Evolutionary conservation across 2,888 invertebrate genomes (phyloP), one percentile per base, ranked within the genome.

Genomic region (Carabus problematicus): DNA sequence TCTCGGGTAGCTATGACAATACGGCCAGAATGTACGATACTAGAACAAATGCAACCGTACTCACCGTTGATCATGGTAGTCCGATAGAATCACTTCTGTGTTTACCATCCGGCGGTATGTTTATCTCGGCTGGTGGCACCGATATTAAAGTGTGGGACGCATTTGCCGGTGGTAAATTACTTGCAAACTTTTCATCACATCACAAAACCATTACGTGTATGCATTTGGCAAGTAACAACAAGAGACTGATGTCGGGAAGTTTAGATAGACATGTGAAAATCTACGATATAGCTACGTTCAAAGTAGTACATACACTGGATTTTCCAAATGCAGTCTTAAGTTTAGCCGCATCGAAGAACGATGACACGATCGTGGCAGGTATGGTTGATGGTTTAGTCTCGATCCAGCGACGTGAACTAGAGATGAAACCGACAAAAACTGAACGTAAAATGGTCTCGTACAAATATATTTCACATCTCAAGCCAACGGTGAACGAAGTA

Each of bases 151-250:
- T 98, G 0, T 98, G 97, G 97, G 98, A 98, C 80, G 89, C 92
- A 4, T 86, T 96, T 61, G 89, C 93, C 73, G 95, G 95, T 39
- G 97, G 97, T 8, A 91, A 91, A 79, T 83, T 95, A 64, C 80
- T 98, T 19, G 90, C 94, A 1, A 90, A 89, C 75, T 87, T 98
- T 72, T 92, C 92, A 1, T 92, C 95, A 75, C 98, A 99, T 82
- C 96, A 97, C 81, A 98, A 98, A 85, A 95, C 97, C 0, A 90
- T 98, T 0, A 98, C 97, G 0, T 91, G 93, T 73, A 80, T 98
- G 59, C 85, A 89, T 73, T 86, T 97, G 71, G 93, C 93, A 19
- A 91, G 91, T 52, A 89, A 93, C 77, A 92, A 92, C 19, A 91
- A 89, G 72, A 87, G 94, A 76, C 84, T 98, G 16, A 81, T 98